A percentile compares a stretch with the other conserved stretches of the same genome.
These are phyloP conservation scores for Ciconia nigra DNA, from an alignment of 2,797 vertebrate genomes.

Conservation along the genomic window DNA sequence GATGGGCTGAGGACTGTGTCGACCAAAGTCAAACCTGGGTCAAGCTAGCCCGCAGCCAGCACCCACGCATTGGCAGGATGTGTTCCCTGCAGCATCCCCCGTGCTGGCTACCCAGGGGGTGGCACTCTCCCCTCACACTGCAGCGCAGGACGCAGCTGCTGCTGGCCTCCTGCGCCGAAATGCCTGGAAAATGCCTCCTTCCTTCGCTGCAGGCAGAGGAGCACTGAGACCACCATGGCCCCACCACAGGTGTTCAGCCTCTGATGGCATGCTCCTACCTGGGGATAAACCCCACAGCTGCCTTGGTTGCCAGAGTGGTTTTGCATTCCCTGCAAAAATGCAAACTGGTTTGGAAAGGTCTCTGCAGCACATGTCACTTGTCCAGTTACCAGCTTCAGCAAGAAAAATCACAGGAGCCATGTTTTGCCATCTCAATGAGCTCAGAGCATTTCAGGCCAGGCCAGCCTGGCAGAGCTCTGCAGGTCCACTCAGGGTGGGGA, in stretches of 20 bases:
- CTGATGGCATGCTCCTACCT: neutral
- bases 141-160: neutral
- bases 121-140: neutral
- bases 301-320: neutral
- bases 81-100: accelerated
- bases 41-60: neutral
- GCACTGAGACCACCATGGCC: too few species aligned
- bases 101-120: neutral
- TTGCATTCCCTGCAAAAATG: neutral
- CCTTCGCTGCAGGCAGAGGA: neutral
- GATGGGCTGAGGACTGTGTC: neutral
- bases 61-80: accelerated
- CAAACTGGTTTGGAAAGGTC: neutral
- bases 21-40: neutral
- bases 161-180: neutral
- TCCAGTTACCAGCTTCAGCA: neutral
- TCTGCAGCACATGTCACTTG: neutral
- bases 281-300: neutral
- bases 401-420: neutral
- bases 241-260: accelerated
- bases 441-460: neutral
- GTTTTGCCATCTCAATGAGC: neutral
- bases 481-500: too few species aligned
- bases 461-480: neutral
- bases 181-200: neutral